Conservation (phyloP, 1,140 invertebrate species). For the Lanistes nyassanus region DNA sequence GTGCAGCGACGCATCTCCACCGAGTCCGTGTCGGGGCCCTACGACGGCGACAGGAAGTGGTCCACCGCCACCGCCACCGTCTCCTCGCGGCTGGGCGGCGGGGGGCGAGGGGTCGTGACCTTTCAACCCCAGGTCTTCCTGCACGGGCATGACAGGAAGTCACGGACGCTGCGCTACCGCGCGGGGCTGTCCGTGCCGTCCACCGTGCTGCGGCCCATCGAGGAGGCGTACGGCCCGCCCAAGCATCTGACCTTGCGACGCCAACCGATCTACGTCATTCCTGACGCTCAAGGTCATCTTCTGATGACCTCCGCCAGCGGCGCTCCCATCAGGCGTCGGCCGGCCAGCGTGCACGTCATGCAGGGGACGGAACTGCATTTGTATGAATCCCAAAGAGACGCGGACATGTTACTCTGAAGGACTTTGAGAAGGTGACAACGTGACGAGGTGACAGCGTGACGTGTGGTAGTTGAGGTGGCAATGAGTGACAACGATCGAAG, state of each 20-base stretch:
- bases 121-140: conserved; percentile 5
- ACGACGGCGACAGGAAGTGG: background rate
- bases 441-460: no score
- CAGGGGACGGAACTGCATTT: conserved; percentile 12
- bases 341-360: conserved; percentile 18
- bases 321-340: conserved; percentile 1
- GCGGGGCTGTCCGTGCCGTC: conserved; percentile 3
- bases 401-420: conserved; percentile 13
- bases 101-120: conserved; percentile 12
- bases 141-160: background rate
- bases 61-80: background rate
- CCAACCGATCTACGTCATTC: background rate
- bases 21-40: conserved; percentile 1
- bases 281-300: background rate
- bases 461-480: no score
- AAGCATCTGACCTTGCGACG: background rate
- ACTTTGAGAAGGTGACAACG: background rate
- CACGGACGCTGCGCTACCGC: conserved; percentile 1
- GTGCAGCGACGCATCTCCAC: conserved; percentile 15
- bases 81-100: background rate
- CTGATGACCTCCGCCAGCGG: background rate
- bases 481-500: no score
- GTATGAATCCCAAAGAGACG: background rate
- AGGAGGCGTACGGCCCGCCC: conserved; percentile 29
- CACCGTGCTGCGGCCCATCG: conserved; percentile 33